Percentiles rank a stretch among this genome's conserved stretches.
Conservation (phyloP, 2,888 invertebrate species). For the Mythimna albipuncta region DNA sequence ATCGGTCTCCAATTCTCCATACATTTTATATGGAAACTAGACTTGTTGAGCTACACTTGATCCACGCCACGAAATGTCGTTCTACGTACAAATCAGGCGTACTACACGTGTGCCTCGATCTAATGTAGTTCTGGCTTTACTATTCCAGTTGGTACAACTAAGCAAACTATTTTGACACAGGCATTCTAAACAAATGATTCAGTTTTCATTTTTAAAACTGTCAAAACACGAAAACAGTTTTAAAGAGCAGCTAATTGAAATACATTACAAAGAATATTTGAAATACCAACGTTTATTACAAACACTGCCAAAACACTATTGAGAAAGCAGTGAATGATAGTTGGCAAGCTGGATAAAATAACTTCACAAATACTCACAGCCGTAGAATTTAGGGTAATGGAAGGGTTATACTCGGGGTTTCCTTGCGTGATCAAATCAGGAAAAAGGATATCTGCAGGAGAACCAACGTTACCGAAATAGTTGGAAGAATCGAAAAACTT, state of each 20-base stretch:
- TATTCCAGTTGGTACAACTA: neutral
- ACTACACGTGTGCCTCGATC: too few relatives aligned
- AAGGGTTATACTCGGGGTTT: too few relatives aligned
- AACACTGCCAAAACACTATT: slow-evolving; percentile 42
- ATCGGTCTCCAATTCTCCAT: too few relatives aligned
- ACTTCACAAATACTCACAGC: slow-evolving; percentile 16
- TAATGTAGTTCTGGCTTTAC: too few relatives aligned
- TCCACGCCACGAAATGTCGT: too few relatives aligned
- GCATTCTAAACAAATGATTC: slow-evolving; percentile 36
- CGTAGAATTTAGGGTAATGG: slow-evolving; percentile 11
- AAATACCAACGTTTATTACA: slow-evolving; percentile 50
- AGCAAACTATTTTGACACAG: slow-evolving; percentile 35
- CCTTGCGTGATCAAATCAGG: too few relatives aligned
- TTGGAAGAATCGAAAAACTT: too few relatives aligned
- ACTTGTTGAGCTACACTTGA: too few relatives aligned
- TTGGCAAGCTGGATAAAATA: slow-evolving; percentile 21
- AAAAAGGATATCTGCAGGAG: too few relatives aligned
- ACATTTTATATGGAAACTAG: too few relatives aligned
- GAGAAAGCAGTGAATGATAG: slow-evolving; percentile 21
- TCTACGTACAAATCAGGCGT: too few relatives aligned
- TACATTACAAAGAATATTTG: slow-evolving; percentile 47
- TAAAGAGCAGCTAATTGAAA: slow-evolving; percentile 50
- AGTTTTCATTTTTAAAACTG: slow-evolving; percentile 30
- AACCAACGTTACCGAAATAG: too few relatives aligned
- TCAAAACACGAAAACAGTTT: slow-evolving; percentile 44